Conservation (phyloP, 2,888 invertebrate species). For the Podabrus alpinus region DNA sequence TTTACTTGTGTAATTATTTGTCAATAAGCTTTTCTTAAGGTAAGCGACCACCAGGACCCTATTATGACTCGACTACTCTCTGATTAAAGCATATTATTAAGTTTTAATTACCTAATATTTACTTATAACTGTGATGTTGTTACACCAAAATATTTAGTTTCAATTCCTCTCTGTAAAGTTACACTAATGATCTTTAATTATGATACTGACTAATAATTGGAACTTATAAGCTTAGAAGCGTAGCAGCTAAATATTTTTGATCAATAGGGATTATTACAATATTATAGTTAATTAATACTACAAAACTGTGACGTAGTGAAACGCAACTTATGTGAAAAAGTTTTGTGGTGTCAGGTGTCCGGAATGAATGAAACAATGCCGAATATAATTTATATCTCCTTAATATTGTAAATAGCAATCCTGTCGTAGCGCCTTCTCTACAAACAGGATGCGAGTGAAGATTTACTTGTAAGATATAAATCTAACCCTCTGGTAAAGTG, state of each 20-base stretch:
- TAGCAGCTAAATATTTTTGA: not conserved
- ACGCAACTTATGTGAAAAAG: not conserved
- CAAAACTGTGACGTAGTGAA: too few species aligned
- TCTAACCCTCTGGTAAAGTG: not conserved
- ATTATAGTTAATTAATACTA: not conserved
- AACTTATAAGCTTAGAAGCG: not conserved
- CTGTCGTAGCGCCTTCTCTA: not conserved
- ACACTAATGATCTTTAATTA: not conserved
- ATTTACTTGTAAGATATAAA: not conserved
- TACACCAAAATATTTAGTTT: not conserved
- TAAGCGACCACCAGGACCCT: not conserved
- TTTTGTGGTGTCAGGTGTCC: not conserved
- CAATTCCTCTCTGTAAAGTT: not conserved
- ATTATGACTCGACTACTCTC: not conserved
- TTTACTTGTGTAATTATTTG: not conserved
- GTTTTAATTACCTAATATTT: not conserved
- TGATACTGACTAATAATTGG: not conserved
- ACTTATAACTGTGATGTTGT: not conserved
- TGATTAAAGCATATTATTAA: not conserved
- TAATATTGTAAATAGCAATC: not conserved
- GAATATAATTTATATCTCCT: not conserved
- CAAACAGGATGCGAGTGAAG: not conserved
- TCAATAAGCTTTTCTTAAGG: not conserved
- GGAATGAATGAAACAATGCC: not conserved
- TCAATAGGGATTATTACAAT: not conserved